Evolutionary conservation across 2,797 vertebrate genomes (phyloP).

Genomic region (Odontamblyopus lacepedii): DNA sequence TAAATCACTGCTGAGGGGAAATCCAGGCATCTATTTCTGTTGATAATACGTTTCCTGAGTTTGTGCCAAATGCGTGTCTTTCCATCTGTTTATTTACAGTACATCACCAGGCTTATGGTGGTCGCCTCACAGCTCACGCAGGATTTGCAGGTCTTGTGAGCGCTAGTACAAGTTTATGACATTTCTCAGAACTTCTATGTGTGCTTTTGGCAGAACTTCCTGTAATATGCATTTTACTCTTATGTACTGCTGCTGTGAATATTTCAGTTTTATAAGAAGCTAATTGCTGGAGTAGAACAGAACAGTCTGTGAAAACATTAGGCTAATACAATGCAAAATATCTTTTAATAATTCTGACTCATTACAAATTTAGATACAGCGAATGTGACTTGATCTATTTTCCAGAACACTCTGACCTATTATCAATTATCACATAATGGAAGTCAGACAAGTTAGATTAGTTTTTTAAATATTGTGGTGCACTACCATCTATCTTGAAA

Average conservation of each 20-base stretch:
- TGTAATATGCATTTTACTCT: background rate
- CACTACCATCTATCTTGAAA: no score
- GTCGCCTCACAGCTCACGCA: background rate
- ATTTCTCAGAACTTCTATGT: background rate
- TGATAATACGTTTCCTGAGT: background rate
- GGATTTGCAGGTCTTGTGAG: background rate
- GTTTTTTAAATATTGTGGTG: background rate
- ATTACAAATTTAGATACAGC: background rate
- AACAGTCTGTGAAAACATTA: background rate
- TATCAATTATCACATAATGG: constrained; percentile 1
- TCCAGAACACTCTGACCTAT: background rate
- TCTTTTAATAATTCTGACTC: background rate
- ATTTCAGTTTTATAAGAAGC: background rate
- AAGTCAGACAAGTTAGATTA: background rate
- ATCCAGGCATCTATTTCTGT: background rate
- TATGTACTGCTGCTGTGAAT: background rate
- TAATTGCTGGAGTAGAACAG: background rate
- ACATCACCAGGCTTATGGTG: background rate
- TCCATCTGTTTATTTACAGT: constrained; percentile 13
- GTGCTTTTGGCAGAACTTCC: background rate
- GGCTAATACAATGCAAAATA: background rate
- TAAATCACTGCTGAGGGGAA: background rate
- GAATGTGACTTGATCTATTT: background rate
- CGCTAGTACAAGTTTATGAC: background rate
- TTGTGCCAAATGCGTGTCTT: background rate